These are phyloP conservation scores for Cygnus atratus DNA, from an alignment of 2,113 vertebrate genomes.

Conservation along the genomic window DNA sequence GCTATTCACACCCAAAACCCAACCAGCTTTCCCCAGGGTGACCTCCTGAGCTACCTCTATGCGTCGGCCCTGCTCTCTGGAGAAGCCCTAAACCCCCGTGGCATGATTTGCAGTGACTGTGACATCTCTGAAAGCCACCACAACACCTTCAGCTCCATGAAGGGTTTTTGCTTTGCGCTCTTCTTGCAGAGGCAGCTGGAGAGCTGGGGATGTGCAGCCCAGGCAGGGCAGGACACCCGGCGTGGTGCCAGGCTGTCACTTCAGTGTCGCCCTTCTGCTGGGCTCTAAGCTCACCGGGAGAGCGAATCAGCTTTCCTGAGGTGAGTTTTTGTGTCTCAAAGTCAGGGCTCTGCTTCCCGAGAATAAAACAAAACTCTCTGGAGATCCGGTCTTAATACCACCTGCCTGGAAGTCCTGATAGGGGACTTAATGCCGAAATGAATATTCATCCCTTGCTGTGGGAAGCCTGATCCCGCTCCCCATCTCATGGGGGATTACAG, in stretches of 20 bases:
- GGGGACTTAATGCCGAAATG: not conserved
- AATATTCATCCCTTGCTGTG: slow-evolving; percentile 30
- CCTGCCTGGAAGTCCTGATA: slow-evolving; percentile 61
- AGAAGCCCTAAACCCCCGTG: not conserved
- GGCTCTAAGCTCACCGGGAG: not conserved
- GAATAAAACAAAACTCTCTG: slow-evolving; percentile 38
- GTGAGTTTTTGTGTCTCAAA: slow-evolving; percentile 49
- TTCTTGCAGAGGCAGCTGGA: not conserved
- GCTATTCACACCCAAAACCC: not conserved
- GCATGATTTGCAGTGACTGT: not conserved
- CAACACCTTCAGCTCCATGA: too few relatives aligned
- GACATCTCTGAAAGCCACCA: not conserved
- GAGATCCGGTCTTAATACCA: slow-evolving; percentile 29
- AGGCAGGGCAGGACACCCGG: not conserved
- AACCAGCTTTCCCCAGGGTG: not conserved
- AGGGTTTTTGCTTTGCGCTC: not conserved
- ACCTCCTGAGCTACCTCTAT: not conserved
- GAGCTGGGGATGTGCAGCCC: not conserved
- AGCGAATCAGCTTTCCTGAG: slow-evolving; percentile 3
- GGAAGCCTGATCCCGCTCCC: not conserved
- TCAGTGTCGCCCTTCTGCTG: not conserved
- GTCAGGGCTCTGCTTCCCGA: slow-evolving; percentile 26
- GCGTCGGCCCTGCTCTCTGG: not conserved
- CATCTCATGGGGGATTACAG: not conserved
- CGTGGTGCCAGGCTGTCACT: not conserved